Conservation (phyloP, 2,113 vertebrate species). For the Diphyllodes magnificus region DNA sequence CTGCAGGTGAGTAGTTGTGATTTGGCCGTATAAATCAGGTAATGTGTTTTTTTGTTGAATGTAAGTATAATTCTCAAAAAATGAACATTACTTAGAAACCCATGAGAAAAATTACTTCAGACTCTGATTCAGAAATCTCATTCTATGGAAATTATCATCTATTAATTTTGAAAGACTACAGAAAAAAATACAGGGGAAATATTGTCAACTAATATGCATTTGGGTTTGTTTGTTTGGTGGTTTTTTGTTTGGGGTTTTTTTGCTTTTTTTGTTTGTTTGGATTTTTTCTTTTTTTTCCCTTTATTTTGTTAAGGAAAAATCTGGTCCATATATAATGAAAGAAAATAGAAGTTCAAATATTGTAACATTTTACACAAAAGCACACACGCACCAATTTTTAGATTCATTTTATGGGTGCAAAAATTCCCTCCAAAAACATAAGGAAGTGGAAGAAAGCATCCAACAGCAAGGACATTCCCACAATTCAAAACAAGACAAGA, state of each 20-base stretch:
- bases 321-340: not conserved
- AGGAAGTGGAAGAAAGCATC: not conserved
- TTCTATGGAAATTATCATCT: not conserved
- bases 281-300: accelerated
- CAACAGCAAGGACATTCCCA: not conserved
- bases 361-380: not conserved
- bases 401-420: not conserved
- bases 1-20: not conserved
- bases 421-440: not conserved
- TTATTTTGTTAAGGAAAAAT: not conserved
- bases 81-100: not conserved
- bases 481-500: not conserved
- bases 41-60: not conserved
- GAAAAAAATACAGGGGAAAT: not conserved
- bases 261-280: too few relatives aligned
- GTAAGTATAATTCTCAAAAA: not conserved
- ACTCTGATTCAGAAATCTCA: not conserved
- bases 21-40: not conserved
- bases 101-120: not conserved
- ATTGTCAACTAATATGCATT: not conserved
- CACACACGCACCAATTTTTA: not conserved
- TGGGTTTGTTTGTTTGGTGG: too few relatives aligned
- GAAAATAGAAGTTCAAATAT: not conserved
- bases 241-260: too few relatives aligned
- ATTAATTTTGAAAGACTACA: not conserved